Evolutionary conservation across 2,113 vertebrate species (phyloP).

Genomic region (Anhinga rufa): DNA sequence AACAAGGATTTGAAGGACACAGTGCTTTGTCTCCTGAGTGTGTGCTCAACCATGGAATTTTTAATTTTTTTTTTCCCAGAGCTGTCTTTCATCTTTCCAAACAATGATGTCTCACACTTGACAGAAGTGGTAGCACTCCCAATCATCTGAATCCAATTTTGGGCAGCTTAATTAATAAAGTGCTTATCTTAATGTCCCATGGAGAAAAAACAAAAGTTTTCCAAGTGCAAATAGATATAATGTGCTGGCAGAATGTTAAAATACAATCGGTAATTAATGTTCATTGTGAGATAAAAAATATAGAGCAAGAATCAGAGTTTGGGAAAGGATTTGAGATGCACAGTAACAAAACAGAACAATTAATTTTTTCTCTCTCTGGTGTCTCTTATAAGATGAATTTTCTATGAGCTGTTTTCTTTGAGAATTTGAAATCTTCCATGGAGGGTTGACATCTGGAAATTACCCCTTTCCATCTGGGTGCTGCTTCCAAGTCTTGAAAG

Average conservation of each 20-base stretch:
- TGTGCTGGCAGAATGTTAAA: slow-evolving; percentile 10
- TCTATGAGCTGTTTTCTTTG: not conserved
- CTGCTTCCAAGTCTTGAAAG: not conserved
- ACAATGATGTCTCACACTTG: not conserved
- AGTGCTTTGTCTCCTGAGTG: not conserved
- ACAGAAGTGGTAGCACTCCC: not conserved
- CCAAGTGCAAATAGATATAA: slow-evolving; percentile 32
- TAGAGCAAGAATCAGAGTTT: not conserved
- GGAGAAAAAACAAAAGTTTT: not conserved
- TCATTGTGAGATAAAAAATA: not conserved
- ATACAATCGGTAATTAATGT: not conserved
- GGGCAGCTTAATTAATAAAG: slow-evolving; percentile 44
- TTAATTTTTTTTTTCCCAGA: not conserved
- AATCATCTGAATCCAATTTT: slow-evolving; percentile 2
- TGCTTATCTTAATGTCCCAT: slow-evolving; percentile 35
- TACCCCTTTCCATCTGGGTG: not conserved
- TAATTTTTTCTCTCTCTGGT: not conserved
- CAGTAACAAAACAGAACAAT: not conserved
- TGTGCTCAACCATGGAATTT: not conserved
- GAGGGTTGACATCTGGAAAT: slow-evolving; percentile 6
- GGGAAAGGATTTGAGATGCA: not conserved
- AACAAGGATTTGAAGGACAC: not conserved
- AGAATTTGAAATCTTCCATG: not conserved
- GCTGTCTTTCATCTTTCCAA: slow-evolving; percentile 7
- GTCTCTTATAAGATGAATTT: not conserved